Percentiles rank a stretch among this genome's conserved stretches.
phyloP scores from a whole-genome alignment of 2,797 vertebrate species.

The Liasis olivaceus region DNA sequence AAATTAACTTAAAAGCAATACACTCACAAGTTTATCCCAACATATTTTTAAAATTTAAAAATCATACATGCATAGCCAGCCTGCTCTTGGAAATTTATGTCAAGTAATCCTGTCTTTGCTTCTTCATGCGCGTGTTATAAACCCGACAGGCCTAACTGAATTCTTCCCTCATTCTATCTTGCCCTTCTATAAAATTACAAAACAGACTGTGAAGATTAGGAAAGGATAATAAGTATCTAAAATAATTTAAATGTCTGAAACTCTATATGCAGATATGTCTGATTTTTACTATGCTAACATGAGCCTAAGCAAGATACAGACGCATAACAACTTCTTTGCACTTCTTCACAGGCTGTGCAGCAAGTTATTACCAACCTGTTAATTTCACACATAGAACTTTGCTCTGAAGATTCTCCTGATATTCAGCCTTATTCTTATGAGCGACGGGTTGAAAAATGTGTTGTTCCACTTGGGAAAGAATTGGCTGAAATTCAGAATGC shows the following conservation, averaged over 20 bases:
- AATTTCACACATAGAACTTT: slow-evolving; percentile 91
- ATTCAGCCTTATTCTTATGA: slow-evolving; percentile 89
- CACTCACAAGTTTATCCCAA: background rate
- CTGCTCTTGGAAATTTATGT: background rate
- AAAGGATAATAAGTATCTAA: background rate
- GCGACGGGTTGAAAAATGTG: slow-evolving; percentile 87
- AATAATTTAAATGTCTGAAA: accelerated
- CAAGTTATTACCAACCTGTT: slow-evolving; percentile 92
- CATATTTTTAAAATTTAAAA: background rate
- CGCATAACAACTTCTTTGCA: background rate
- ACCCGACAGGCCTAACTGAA: background rate
- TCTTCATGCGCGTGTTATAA: background rate
- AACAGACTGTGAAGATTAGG: background rate
- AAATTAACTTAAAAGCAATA: background rate
- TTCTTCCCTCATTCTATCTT: background rate
- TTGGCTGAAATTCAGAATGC: slow-evolving; percentile 78
- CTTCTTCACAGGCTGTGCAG: slow-evolving; percentile 85
- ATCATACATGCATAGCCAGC: background rate
- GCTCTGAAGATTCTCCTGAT: slow-evolving; percentile 92
- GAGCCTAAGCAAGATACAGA: background rate
- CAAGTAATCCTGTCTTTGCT: background rate
- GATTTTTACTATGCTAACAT: background rate
- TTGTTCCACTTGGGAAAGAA: slow-evolving; percentile 87
- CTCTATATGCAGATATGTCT: background rate
- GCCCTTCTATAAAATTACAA: background rate